A percentile compares a stretch with the other conserved stretches of the same genome.
Conservation (phyloP, 2,797 vertebrate species). For the Novumbra hubbsi region DNA sequence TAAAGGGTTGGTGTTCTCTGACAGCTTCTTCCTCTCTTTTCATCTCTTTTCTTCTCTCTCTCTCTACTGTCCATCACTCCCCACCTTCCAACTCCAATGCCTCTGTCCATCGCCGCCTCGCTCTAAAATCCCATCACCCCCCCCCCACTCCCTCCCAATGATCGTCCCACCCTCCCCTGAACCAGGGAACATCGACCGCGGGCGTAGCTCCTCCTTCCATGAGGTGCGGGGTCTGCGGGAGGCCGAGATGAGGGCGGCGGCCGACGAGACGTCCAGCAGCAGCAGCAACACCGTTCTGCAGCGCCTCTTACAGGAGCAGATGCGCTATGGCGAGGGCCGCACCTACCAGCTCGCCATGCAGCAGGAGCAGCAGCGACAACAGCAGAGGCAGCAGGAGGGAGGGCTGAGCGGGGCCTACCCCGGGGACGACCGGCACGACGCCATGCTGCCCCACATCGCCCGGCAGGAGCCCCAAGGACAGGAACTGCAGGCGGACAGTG, state of each 20-base stretch:
- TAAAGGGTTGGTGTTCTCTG: conserved; percentile 8
- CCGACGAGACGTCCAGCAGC: conserved; percentile 84
- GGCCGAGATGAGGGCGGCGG: conserved; percentile 92
- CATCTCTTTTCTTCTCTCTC: neutral
- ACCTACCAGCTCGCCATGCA: conserved; percentile 86
- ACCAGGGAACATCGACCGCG: conserved; percentile 67
- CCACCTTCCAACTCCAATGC: neutral
- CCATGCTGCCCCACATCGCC: conserved; percentile 87
- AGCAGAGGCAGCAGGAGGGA: conserved; percentile 59
- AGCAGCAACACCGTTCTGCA: conserved; percentile 89
- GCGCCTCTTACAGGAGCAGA: conserved; percentile 97
- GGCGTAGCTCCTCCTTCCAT: conserved; percentile 75
- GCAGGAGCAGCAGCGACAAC: conserved; percentile 46
- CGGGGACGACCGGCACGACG: conserved; percentile 75
- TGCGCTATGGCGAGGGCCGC: conserved; percentile 89
- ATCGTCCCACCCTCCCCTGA: neutral
- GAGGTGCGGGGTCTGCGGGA: conserved; percentile 66
- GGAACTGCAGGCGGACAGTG: conserved; percentile 93
- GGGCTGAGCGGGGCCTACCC: conserved; percentile 52
- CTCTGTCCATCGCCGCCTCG: neutral
- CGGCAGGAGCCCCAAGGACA: conserved; percentile 99
- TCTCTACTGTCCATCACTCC: neutral
- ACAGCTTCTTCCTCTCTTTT: neutral
- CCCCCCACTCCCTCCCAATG: neutral
- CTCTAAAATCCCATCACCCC: conserved; percentile 15